Conservation (phyloP, 2,113 vertebrate species). For the Leptobrachium ailaonicum region DNA sequence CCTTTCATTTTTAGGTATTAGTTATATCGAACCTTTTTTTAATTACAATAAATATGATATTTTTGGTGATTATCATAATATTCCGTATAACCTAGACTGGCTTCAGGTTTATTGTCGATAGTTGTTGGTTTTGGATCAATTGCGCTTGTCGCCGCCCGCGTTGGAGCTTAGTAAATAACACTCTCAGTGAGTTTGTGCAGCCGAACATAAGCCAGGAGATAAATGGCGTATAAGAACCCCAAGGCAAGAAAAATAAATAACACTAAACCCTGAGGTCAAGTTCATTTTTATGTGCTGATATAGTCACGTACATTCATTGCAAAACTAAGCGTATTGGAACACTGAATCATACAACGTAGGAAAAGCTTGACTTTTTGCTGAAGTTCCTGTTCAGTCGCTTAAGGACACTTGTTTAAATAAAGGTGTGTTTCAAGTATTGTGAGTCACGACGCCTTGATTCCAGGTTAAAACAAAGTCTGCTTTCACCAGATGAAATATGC, state of each 20-base stretch:
- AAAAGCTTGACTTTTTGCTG: background rate
- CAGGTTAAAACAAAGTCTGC: background rate
- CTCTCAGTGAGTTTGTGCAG: too few relatives aligned
- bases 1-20: too few relatives aligned
- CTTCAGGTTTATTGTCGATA: too few relatives aligned
- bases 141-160: too few relatives aligned
- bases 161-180: too few relatives aligned
- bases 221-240: too few relatives aligned
- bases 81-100: too few relatives aligned
- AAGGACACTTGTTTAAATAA: conserved; percentile 12
- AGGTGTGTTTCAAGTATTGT: conserved; percentile 23
- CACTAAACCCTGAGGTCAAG: background rate
- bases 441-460: background rate
- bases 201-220: background rate
- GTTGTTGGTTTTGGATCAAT: too few relatives aligned
- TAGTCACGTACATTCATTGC: background rate
- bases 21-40: too few relatives aligned
- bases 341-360: background rate
- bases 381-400: background rate
- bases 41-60: too few relatives aligned
- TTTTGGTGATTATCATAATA: too few relatives aligned
- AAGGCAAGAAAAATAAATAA: background rate
- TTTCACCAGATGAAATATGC: background rate
- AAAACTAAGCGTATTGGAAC: background rate
- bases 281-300: background rate